These are phyloP conservation scores for Pyrgus malvae DNA, from an alignment of 2,888 invertebrate genomes.

Conservation along the genomic window DNA sequence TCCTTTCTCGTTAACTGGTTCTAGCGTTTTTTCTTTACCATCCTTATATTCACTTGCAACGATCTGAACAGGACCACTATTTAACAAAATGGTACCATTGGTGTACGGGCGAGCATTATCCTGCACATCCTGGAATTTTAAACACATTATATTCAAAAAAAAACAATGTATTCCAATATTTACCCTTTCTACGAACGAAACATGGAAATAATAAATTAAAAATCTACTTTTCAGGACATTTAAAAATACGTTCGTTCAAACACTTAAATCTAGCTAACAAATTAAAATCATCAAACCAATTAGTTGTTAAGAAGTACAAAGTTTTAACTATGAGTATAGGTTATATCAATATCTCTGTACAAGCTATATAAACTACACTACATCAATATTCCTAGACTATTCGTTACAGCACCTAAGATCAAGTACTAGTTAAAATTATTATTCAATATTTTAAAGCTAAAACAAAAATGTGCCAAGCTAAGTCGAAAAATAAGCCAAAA, in stretches of 20 bases:
- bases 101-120: conserved; percentile 72
- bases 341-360: neutral
- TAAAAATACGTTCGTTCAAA: no score
- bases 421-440: neutral
- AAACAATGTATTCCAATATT: no score
- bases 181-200: no score
- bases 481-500: conserved; percentile 20
- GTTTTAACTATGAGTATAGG: neutral
- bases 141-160: neutral
- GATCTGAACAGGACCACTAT: conserved; percentile 67
- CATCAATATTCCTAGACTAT: neutral
- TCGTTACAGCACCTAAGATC: no score
- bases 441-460: conserved; percentile 5
- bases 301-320: neutral
- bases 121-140: conserved; percentile 59
- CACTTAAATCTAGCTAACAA: neutral
- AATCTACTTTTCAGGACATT: no score
- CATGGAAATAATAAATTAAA: no score
- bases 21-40: conserved; percentile 48
- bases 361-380: neutral
- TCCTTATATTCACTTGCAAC: conserved; percentile 66
- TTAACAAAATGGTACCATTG: conserved; percentile 66
- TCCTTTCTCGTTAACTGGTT: conserved; percentile 38
- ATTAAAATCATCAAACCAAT: neutral
- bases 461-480: conserved; percentile 21